Conservation (phyloP, 1,140 invertebrate genomes). For the Eciton burchellii region DNA sequence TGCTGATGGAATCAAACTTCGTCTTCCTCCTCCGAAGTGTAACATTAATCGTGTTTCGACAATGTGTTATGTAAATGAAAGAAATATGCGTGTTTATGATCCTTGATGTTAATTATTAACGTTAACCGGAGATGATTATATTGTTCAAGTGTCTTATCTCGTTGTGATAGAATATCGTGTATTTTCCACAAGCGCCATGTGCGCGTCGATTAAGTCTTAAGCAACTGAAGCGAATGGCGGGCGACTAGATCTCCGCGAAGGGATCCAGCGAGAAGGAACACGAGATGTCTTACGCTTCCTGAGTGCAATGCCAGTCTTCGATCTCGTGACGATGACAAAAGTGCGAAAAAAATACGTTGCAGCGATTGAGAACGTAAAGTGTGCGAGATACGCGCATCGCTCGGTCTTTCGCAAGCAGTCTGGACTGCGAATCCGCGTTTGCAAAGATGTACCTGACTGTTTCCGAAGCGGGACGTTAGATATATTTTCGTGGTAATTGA, state of each 20-base stretch:
- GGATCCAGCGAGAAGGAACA: background rate
- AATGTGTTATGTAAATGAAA: background rate
- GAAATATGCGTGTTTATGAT: constrained; percentile 35
- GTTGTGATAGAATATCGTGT: constrained; percentile 51
- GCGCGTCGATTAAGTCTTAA: constrained; percentile 27
- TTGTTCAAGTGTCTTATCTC: constrained; percentile 63
- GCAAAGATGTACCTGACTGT: constrained; percentile 40
- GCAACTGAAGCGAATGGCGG: background rate
- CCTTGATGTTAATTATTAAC: constrained; percentile 34
- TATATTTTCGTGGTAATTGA: background rate
- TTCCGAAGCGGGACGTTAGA: background rate
- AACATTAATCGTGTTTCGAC: constrained; percentile 13
- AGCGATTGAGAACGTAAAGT: constrained; percentile 16
- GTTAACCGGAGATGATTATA: background rate
- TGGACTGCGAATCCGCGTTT: background rate
- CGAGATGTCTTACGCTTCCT: background rate
- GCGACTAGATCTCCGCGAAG: background rate
- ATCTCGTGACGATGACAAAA: constrained; percentile 30
- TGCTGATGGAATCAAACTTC: constrained; percentile 52
- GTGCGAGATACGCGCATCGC: background rate
- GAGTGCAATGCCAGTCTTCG: background rate
- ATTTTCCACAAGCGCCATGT: constrained; percentile 9
- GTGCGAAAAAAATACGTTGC: constrained; percentile 46
- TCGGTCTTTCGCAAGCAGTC: background rate
- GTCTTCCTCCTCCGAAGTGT: constrained; percentile 54